phyloP scores from a whole-genome alignment of 64 coral and sea anemone genomes.

The Exaiptasia diaphana region DNA sequence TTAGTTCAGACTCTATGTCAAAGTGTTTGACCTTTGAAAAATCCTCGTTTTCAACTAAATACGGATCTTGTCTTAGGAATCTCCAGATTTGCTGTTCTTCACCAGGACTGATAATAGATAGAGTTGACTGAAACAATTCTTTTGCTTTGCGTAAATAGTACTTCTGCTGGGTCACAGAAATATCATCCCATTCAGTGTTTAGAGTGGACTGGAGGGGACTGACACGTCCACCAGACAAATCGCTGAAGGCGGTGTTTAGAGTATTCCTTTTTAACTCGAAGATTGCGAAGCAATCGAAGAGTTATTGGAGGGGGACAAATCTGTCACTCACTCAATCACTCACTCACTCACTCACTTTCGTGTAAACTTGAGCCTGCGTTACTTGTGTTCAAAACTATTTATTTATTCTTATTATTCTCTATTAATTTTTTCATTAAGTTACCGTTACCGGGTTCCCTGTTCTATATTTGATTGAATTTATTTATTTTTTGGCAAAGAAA shows the following conservation, averaged over 20 bases:
- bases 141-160: neutral
- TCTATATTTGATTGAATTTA: too few relatives aligned
- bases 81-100: neutral
- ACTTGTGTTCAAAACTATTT: too few relatives aligned
- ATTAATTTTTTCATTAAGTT: too few relatives aligned
- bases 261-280: slow-evolving; percentile 4
- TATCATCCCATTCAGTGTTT: neutral
- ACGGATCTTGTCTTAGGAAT: slow-evolving; percentile 5
- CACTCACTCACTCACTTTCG: too few relatives aligned
- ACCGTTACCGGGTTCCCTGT: too few relatives aligned
- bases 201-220: slow-evolving; percentile 11
- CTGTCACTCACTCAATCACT: too few relatives aligned
- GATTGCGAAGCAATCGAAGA: too few relatives aligned
- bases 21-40: neutral
- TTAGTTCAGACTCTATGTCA: neutral
- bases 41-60: neutral
- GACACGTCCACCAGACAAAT: neutral
- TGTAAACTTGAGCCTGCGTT: too few relatives aligned
- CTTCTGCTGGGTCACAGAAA: neutral
- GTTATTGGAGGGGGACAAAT: too few relatives aligned
- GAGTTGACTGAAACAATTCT: neutral
- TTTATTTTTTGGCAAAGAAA: too few relatives aligned
- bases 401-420: too few relatives aligned
- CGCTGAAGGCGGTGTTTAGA: neutral
- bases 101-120: neutral